These are phyloP conservation scores for Centropyge bicolor DNA, from an alignment of 2,797 vertebrate genomes.

Conservation along the genomic window DNA sequence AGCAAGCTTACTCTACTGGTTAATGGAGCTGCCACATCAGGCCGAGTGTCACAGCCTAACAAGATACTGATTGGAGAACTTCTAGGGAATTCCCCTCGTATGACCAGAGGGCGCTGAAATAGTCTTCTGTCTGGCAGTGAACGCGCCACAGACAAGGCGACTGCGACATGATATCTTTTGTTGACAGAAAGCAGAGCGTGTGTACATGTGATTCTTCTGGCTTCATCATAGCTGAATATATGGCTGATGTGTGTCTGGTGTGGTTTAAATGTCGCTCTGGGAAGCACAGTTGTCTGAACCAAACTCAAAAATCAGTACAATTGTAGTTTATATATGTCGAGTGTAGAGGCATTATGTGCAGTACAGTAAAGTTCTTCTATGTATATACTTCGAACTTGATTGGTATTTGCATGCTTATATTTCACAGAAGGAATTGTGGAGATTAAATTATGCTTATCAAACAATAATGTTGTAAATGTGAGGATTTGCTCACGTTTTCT, in stretches of 20 bases:
- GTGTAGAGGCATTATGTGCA: background rate
- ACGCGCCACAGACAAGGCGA: slow-evolving; percentile 49
- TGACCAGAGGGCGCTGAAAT: slow-evolving; percentile 69
- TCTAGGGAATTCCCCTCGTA: slow-evolving; percentile 75
- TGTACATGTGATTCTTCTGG: slow-evolving; percentile 41
- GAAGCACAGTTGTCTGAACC: slow-evolving; percentile 19
- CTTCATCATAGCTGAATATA: slow-evolving; percentile 33
- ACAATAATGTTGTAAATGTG: background rate
- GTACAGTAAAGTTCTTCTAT: background rate
- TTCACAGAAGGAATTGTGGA: background rate
- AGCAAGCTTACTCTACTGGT: slow-evolving; percentile 75
- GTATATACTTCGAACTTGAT: background rate
- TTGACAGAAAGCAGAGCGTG: slow-evolving; percentile 56
- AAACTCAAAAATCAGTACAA: background rate
- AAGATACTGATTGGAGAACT: slow-evolving; percentile 84
- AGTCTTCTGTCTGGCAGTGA: slow-evolving; percentile 58
- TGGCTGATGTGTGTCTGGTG: slow-evolving; percentile 26
- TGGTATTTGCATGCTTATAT: background rate
- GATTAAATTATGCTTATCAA: background rate
- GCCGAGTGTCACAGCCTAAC: slow-evolving; percentile 77
- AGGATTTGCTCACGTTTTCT: background rate
- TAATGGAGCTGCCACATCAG: slow-evolving; percentile 86
- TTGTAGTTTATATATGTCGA: slow-evolving; percentile 16
- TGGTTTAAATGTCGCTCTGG: slow-evolving; percentile 15
- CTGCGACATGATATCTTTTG: slow-evolving; percentile 47